phyloP scores from a whole-genome alignment of 2,113 vertebrate species.

The Prietella phreatophila region DNA sequence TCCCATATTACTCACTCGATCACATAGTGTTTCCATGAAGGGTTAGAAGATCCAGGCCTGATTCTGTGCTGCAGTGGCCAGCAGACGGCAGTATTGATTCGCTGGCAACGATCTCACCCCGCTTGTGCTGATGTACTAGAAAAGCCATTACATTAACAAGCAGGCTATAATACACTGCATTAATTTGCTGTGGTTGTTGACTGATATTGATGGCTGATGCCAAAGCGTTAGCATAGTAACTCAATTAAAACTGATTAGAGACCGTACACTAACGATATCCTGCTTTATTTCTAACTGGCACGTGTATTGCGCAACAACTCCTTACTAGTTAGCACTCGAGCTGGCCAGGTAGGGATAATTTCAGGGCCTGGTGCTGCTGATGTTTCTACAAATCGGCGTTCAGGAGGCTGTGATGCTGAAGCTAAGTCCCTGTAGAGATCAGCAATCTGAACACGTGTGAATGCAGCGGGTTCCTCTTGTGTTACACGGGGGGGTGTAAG shows the following conservation, averaged over 20 bases:
- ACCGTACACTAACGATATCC: not conserved
- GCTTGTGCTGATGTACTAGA: not conserved
- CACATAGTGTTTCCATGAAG: not conserved
- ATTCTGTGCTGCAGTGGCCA: not conserved
- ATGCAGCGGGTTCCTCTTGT: slow-evolving; percentile 55
- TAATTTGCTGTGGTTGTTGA: slow-evolving; percentile 2
- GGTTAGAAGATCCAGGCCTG: not conserved
- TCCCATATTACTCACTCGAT: not conserved
- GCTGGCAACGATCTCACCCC: not conserved
- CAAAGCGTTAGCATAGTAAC: not conserved
- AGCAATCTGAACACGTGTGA: slow-evolving; percentile 64
- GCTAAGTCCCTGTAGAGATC: slow-evolving; percentile 53
- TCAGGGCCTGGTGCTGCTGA: slow-evolving; percentile 44
- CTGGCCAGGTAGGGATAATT: not conserved
- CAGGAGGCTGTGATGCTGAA: slow-evolving; percentile 49
- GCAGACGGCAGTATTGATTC: slow-evolving; percentile 35
- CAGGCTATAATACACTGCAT: slow-evolving; percentile 21
- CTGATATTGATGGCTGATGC: slow-evolving; percentile 13
- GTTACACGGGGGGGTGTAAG: slow-evolving; percentile 5
- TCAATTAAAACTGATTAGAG: slow-evolving; percentile 20
- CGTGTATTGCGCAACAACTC: not conserved
- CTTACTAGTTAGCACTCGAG: not conserved
- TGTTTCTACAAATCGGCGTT: slow-evolving; percentile 50
- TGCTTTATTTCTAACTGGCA: not conserved
- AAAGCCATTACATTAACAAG: slow-evolving; percentile 34